Percentiles rank a stretch among this genome's conserved stretches.
phyloP scores from a whole-genome alignment of 1,140 invertebrate genomes.

The Palaemon carinicauda region DNA sequence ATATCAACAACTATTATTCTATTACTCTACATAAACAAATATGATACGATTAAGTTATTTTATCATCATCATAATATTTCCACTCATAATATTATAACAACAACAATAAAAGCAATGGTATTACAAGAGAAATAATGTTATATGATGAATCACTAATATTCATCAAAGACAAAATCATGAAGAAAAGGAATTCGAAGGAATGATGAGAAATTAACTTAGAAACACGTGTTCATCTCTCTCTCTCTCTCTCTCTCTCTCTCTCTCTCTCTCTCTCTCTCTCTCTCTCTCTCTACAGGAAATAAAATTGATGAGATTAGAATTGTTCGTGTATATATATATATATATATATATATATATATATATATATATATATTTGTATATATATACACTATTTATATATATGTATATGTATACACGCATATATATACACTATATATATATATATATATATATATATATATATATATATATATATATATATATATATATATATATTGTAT shows the following conservation, averaged over 20 bases:
- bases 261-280: background rate
- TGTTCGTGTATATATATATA: background rate
- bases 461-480: constrained; percentile 4
- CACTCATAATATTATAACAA: too few species aligned
- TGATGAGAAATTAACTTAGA: too few species aligned
- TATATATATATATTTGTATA: background rate
- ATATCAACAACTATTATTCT: too few species aligned
- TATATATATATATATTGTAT: background rate
- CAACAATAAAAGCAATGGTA: too few species aligned
- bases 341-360: background rate
- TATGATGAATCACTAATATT: too few species aligned
- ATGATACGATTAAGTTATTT: too few species aligned
- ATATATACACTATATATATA: background rate
- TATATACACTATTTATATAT: background rate
- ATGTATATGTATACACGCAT: too few species aligned
- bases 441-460: background rate
- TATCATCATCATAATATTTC: too few species aligned
- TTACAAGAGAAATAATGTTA: too few species aligned
- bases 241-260: constrained; percentile 16
- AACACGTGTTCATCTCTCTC: background rate
- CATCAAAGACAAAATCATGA: too few species aligned
- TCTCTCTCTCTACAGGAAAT: background rate
- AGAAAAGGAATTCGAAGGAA: too few species aligned
- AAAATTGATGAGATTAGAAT: background rate
- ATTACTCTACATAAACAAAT: too few species aligned